These are phyloP conservation scores for Thryonomys swinderianus DNA, from an alignment of 2,113 vertebrate genomes.

Conservation along the genomic window DNA sequence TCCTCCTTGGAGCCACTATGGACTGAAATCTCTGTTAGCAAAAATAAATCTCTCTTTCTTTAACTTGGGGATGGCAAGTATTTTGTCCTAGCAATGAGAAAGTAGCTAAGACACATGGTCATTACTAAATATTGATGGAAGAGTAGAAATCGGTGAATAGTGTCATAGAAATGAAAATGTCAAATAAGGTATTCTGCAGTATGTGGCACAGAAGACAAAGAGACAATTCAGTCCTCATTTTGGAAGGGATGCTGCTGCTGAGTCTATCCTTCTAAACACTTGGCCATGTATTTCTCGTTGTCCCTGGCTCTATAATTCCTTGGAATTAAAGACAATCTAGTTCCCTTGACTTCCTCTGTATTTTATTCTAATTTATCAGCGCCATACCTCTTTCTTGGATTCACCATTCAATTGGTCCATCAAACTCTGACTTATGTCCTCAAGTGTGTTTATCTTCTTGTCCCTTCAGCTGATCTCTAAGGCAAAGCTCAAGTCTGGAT, in stretches of 20 bases:
- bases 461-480: not conserved
- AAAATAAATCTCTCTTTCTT: not conserved
- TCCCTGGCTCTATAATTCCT: not conserved
- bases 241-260: not conserved
- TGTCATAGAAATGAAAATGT: not conserved
- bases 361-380: not conserved
- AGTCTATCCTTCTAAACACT: not conserved
- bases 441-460: not conserved
- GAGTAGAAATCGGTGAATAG: not conserved
- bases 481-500: not conserved
- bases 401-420: not conserved
- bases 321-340: not conserved
- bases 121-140: not conserved
- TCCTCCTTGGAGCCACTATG: not conserved
- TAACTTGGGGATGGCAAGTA: not conserved
- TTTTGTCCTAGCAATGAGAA: not conserved
- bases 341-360: not conserved
- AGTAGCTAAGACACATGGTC: not conserved
- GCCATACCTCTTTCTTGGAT: not conserved
- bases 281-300: not conserved
- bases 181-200: not conserved
- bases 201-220: not conserved
- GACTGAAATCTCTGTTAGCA: not conserved
- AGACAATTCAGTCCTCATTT: not conserved
- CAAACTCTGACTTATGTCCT: not conserved